A percentile compares a stretch with the other conserved stretches of the same genome.
These are phyloP conservation scores for Pteropus rufus DNA, from an alignment of 2,797 vertebrate species.

Conservation along the genomic window DNA sequence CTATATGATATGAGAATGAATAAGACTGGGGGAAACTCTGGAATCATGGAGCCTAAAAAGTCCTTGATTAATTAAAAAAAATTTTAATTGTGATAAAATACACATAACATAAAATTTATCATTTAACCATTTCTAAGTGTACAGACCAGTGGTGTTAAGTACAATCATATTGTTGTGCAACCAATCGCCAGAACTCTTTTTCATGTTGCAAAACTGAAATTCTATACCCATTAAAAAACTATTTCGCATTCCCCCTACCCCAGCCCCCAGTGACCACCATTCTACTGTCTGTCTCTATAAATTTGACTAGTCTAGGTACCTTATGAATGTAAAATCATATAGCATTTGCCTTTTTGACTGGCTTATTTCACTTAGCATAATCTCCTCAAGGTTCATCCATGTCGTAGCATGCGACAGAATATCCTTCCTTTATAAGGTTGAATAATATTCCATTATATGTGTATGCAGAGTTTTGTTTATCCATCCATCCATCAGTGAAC, in stretches of 20 bases:
- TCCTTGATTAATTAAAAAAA: background rate
- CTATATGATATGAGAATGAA: background rate
- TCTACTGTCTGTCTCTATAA: background rate
- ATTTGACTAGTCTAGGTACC: background rate
- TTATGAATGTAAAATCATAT: background rate
- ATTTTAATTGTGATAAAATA: background rate
- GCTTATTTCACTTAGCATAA: background rate
- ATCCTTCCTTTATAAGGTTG: background rate
- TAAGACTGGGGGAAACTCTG: background rate
- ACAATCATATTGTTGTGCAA: background rate
- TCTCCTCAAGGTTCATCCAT: background rate
- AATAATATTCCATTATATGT: background rate
- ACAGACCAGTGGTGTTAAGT: background rate
- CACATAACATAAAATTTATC: background rate
- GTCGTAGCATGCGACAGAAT: background rate
- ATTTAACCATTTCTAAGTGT: background rate
- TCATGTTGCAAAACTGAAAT: background rate
- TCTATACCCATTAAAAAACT: background rate
- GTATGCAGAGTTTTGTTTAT: background rate
- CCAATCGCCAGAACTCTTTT: background rate
- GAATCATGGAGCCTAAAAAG: background rate
- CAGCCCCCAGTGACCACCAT: background rate
- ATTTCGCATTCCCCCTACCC: background rate
- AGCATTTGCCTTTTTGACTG: background rate
- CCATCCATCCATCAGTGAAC: background rate